phyloP scores from a whole-genome alignment of 2,797 vertebrate genomes.

The Miichthys miiuy region DNA sequence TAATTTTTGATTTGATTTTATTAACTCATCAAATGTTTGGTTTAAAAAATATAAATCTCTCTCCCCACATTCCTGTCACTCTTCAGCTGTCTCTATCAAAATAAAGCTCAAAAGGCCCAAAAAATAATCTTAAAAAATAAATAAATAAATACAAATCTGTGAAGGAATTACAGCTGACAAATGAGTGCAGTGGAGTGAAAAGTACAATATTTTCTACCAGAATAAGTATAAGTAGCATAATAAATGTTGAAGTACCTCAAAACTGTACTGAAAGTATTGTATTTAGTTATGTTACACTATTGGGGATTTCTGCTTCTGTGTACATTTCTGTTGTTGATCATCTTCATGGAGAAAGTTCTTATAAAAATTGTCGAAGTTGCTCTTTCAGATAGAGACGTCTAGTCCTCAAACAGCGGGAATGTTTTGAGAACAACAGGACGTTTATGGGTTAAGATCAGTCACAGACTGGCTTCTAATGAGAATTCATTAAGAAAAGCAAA shows the following conservation, averaged over 20 bases:
- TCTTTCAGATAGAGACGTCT: neutral
- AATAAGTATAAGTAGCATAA: neutral
- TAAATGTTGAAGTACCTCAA: neutral
- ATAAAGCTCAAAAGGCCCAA: no score
- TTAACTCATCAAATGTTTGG: neutral
- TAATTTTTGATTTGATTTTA: neutral
- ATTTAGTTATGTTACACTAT: neutral
- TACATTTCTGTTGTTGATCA: no score
- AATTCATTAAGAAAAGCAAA: neutral
- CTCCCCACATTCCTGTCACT: no score
- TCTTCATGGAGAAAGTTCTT: no score
- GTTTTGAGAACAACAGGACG: no score
- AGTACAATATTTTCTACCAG: neutral
- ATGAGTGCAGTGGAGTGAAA: neutral
- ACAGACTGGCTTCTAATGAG: neutral
- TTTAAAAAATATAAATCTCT: neutral
- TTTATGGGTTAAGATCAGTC: no score
- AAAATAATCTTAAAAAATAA: no score
- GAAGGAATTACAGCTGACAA: neutral
- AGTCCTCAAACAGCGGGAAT: no score
- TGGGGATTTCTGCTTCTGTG: neutral
- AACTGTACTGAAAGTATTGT: neutral
- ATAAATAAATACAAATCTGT: neutral
- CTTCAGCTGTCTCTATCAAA: no score
- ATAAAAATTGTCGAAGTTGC: neutral